Base-by-base conservation (phyloP, 1,140 invertebrate genomes). In the Wasmannia auropunctata region DNA sequence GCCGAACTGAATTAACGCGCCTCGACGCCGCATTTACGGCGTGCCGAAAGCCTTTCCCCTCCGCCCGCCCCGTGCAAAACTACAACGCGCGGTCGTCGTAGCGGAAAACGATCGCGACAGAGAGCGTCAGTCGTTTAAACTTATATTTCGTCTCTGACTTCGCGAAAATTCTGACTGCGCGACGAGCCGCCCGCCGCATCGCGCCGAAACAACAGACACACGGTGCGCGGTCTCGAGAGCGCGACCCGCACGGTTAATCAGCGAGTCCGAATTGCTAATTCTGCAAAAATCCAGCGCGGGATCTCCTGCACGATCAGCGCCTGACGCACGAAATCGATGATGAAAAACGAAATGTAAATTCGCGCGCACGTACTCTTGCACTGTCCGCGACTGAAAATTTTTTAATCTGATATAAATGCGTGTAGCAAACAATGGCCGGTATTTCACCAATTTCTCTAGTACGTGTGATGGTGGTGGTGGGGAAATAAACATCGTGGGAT, bases 1-100 rank as follows among this genome's bases (percentile, higher is more conserved):
- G 40, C 54, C 34, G n/a, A 81, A 87, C 87, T 69, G 67, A 88
- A 88, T 87, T 88, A 88, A 81, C 67, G 56, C 81, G 58, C 72
- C 72, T 72, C 54, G 46, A 49, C 74, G 65, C 28, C 25, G 74
- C 46, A 58, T 83, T 88, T 67, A 79, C 49, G n/a, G 67, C 72
- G 11, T 54, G 51, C 74, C 25, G 56, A 63, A 86, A 37, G 34
- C 51, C 37, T 25, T 65, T 4, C 63, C n/a, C 8, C 6, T 54
- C 22, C 22, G 1, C 0, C 49, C 19, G 11, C n/a, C 16, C 16
- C 46, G 31, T 85, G 58, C 37, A 67, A 80, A 63, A 80, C 28
- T 63, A 8, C 46, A 40, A 56, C n/a, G 31, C 19, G 22, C 56
- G 16, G 25, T 76, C 8, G 7, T 14, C 74, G 74, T 16, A 1